Percentiles rank a stretch among this genome's conserved stretches.
phyloP scores from a whole-genome alignment of 1,140 invertebrate species.

The Monomorium pharaonis region DNA sequence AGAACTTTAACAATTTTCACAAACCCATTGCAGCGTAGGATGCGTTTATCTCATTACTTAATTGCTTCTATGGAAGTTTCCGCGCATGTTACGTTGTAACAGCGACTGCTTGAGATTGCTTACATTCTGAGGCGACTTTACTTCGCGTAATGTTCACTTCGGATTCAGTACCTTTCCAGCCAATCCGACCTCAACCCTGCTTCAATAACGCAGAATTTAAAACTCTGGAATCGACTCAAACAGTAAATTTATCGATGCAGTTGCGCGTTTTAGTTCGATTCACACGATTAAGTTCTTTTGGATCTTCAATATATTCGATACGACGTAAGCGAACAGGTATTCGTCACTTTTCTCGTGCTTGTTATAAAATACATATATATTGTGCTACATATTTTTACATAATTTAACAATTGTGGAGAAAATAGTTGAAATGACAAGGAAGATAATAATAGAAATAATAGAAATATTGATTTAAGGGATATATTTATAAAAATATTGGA shows the following conservation, averaged over 20 bases:
- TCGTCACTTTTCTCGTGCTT: conserved; percentile 1
- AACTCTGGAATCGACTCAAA: conserved; percentile 46
- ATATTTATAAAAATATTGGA: no score
- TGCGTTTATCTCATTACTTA: conserved; percentile 46
- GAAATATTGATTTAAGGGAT: no score
- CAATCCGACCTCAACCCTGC: conserved; percentile 16
- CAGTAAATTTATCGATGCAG: conserved; percentile 56
- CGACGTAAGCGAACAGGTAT: neutral
- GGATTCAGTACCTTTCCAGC: conserved; percentile 33
- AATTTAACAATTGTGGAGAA: neutral
- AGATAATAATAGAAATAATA: no score
- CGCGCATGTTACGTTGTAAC: conserved; percentile 32
- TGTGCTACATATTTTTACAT: neutral
- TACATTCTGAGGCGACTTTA: conserved; percentile 51
- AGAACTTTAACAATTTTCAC: conserved; percentile 36
- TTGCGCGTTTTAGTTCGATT: conserved; percentile 37
- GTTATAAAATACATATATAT: neutral
- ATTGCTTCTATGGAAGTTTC: conserved; percentile 31
- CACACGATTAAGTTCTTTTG: conserved; percentile 48
- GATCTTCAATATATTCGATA: conserved; percentile 8
- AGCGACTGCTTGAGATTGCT: conserved; percentile 45
- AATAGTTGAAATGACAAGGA: no score
- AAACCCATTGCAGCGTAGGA: neutral
- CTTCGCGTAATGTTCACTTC: conserved; percentile 38
- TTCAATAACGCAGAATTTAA: conserved; percentile 51